Base-by-base conservation (phyloP, 1,140 invertebrate genomes). In the Drosophila pallidifrons region DNA sequence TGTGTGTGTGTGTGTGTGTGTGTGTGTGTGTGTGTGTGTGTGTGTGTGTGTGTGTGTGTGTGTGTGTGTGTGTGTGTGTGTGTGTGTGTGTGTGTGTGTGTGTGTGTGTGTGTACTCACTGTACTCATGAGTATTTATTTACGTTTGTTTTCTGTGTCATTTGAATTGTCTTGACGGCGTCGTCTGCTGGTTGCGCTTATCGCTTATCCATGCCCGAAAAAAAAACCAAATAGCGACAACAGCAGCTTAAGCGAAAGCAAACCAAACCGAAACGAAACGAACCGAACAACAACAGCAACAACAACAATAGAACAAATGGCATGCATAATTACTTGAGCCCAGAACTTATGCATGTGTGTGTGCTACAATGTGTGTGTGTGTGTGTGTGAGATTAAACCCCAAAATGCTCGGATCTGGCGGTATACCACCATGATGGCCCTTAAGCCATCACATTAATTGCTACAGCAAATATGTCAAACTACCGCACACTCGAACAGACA, bases 241-340 rank as follows among this genome's bases (percentile, higher is more conserved):
- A 71, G 5, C 28, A 55, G 45, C 43, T 8, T 3, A 38, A 38
- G 35, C 35, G 7, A 38, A 8, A 25, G 20, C 20, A 25, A 25
- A 25, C 20, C 20, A 25, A 25, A 25, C 20, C 20, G 20, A 25
- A 25, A 25, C 20, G 20, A 25, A 25, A 0, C 20, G 20, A 25
- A 25, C 30, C 1, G 16, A 8, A 6, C 15, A 10, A 51, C 41
- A 28, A 28, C 43, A 65, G 5, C 30, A 55, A 47, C 43, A 69
- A 70, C 59, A 61, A 55, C 15, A 67, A 71, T 63, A 70, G 70
- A 76, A 57, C 74, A 82, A 71, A 72, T 77, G 77, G 52, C 72
- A 83, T 80, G 78, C 75, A 83, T 83, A 83, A 83, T 83, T 83
- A 83, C 81, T 77, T 83, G 68, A 83, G 67, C 67, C 76, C 72